phyloP scores from a whole-genome alignment of 2,888 invertebrate species.

The Rhaphigaster nebulosa region DNA sequence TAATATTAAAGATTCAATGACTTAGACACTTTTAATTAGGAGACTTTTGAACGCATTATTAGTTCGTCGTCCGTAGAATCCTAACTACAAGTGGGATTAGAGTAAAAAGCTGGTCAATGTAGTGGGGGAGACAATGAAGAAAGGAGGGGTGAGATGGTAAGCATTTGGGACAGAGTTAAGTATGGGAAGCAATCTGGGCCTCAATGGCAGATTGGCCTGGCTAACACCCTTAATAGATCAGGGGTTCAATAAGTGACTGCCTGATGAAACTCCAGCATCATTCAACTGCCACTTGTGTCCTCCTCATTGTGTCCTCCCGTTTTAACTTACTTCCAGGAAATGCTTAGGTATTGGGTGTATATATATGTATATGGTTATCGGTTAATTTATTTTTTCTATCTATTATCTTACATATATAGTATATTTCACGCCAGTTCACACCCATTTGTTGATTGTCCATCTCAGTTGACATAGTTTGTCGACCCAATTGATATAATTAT shows the following conservation, averaged over 20 bases:
- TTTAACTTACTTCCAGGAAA: not conserved
- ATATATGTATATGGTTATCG: too few species aligned
- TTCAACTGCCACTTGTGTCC: slow-evolving; percentile 21
- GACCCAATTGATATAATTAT: too few species aligned
- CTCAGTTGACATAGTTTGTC: too few species aligned
- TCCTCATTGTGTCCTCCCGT: not conserved
- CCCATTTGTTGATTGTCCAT: too few species aligned
- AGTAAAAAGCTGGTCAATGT: slow-evolving; percentile 4
- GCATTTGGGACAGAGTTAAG: slow-evolving; percentile 36
- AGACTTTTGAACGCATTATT: not conserved
- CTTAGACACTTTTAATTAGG: too few species aligned
- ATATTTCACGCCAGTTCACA: too few species aligned
- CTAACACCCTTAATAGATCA: slow-evolving; percentile 27
- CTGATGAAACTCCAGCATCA: slow-evolving; percentile 40
- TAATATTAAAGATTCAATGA: too few species aligned
- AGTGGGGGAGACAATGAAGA: not conserved
- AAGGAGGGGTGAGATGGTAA: slow-evolving; percentile 21
- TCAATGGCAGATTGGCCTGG: slow-evolving; percentile 8
- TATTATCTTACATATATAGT: too few species aligned
- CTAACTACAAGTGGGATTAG: not conserved
- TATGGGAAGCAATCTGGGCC: slow-evolving; percentile 7
- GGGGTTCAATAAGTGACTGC: slow-evolving; percentile 10
- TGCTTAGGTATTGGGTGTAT: not conserved
- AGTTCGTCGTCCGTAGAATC: not conserved
- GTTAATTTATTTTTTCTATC: too few species aligned